Base-by-base conservation (phyloP, 2,888 invertebrate species). In the Adelognathus sp. region DNA sequence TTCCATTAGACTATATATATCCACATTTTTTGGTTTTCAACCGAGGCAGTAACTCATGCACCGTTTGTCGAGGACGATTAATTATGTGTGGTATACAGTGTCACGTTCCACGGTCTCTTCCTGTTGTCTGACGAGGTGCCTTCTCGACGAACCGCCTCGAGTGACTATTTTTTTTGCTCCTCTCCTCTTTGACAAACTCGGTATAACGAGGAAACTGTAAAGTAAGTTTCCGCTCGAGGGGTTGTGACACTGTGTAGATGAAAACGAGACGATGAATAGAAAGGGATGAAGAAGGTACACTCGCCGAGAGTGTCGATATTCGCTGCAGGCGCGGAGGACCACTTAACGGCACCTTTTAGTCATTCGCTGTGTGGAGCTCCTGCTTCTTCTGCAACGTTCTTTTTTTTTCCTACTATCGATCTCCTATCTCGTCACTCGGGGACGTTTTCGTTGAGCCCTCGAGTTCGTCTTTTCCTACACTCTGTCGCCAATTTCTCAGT, bases 261-360 rank as follows among this genome's bases (percentile, higher is more conserved):
- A 44, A 33, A 31, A 41, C 50, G 44, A 44, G 21, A 54, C 24
- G 31, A 44, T 16, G 36, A 1, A n/a, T n/a, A n/a, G 31, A 54
- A 21, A 44, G 21, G 21, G 27, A 27, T 11, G 54, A 6, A 1
- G 29, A 24, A 27, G n/a, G 11, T 7, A 58, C 11, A 33, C 31
- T 54, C 44, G n/a, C n/a, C n/a, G 24, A 63, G 70, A 31, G 18
- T 29, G 64, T 58, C 60, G 63, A 70, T 70, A 78, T 67, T 36
- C 24, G 58, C n/a, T 54, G 63, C 16, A n/a, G 52, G 27, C 24
- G n/a, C n/a, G n/a, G 58, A 72, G 67, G 41, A 50, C 63, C 73
- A 77, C 64, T 66, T 67, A 72, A 66, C 39, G 29, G 31, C 64
- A 64, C 70, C 50, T 61, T 50, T 50, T 50, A 63, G 50, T 64